Percentiles rank a stretch among this genome's conserved stretches.
phyloP scores from a whole-genome alignment of 2,888 invertebrate species.

The Danaus chrysippus region DNA sequence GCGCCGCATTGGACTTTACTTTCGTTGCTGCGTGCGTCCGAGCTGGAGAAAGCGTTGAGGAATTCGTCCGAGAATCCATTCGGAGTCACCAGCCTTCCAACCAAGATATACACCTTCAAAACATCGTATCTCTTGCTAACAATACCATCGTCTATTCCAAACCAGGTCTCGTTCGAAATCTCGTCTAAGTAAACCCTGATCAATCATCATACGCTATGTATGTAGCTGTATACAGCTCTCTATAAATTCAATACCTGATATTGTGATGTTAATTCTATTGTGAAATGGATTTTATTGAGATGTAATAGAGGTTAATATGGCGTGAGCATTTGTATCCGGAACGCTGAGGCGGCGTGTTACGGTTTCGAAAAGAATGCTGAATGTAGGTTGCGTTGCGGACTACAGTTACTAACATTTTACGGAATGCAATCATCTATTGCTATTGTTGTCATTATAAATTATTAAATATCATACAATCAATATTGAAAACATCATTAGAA shows the following conservation, averaged over 20 bases:
- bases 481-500: neutral
- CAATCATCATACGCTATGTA: slow-evolving; percentile 46
- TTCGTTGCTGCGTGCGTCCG: slow-evolving; percentile 61
- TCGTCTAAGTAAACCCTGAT: slow-evolving; percentile 41
- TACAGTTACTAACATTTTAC: slow-evolving; percentile 70
- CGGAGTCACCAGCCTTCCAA: slow-evolving; percentile 22
- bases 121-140: slow-evolving; percentile 7
- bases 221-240: slow-evolving; percentile 63
- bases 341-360: slow-evolving; percentile 76
- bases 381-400: slow-evolving; percentile 76
- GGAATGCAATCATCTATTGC: slow-evolving; percentile 59
- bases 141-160: slow-evolving; percentile 15
- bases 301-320: slow-evolving; percentile 63
- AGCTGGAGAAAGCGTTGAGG: slow-evolving; percentile 74
- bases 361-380: slow-evolving; percentile 78
- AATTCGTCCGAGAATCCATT: slow-evolving; percentile 56
- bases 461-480: slow-evolving; percentile 12
- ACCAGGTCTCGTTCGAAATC: slow-evolving; percentile 23
- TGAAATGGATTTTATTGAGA: slow-evolving; percentile 63
- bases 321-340: slow-evolving; percentile 68
- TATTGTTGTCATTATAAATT: slow-evolving; percentile 54
- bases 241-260: slow-evolving; percentile 66
- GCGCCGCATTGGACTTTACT: slow-evolving; percentile 63
- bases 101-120: too few relatives aligned
- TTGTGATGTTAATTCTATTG: slow-evolving; percentile 49